Percentiles rank a stretch among this genome's conserved stretches.
Conservation (phyloP, 2,888 invertebrate genomes). For the Ornithoptera priamus region DNA sequence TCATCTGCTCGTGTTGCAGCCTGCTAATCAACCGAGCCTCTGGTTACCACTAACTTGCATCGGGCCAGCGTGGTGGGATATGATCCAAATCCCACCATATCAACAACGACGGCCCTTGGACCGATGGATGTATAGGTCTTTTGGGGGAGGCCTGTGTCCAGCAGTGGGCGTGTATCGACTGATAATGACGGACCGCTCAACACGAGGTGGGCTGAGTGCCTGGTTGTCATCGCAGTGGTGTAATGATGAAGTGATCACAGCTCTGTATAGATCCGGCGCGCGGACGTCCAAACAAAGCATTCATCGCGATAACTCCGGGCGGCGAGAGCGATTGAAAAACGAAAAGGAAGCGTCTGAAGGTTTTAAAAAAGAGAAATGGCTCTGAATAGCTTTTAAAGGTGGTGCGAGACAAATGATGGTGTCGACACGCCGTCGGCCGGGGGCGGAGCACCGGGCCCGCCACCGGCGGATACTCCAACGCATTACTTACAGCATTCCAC, state of each 20-base stretch:
- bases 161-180: too few relatives aligned
- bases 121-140: too few relatives aligned
- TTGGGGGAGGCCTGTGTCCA: too few relatives aligned
- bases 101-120: too few relatives aligned
- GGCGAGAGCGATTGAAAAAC: conserved; percentile 74
- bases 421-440: conserved; percentile 47
- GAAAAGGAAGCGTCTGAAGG: conserved; percentile 77
- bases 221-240: too few relatives aligned
- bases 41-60: too few relatives aligned
- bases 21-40: too few relatives aligned
- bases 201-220: too few relatives aligned
- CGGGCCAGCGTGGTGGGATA: too few relatives aligned
- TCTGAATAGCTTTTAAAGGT: conserved; percentile 78
- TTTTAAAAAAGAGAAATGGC: conserved; percentile 79
- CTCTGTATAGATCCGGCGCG: conserved; percentile 37
- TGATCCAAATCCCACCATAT: too few relatives aligned
- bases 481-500: neutral
- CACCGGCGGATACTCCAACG: conserved; percentile 22
- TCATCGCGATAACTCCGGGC: conserved; percentile 71
- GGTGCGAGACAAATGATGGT: conserved; percentile 71
- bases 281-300: conserved; percentile 65
- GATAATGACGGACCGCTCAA: too few relatives aligned
- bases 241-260: conserved; percentile 13
- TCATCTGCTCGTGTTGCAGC: too few relatives aligned
- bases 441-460: conserved; percentile 46